These are phyloP conservation scores for Myrmophylax atrothorax DNA, from an alignment of 2,113 vertebrate species.

Conservation along the genomic window DNA sequence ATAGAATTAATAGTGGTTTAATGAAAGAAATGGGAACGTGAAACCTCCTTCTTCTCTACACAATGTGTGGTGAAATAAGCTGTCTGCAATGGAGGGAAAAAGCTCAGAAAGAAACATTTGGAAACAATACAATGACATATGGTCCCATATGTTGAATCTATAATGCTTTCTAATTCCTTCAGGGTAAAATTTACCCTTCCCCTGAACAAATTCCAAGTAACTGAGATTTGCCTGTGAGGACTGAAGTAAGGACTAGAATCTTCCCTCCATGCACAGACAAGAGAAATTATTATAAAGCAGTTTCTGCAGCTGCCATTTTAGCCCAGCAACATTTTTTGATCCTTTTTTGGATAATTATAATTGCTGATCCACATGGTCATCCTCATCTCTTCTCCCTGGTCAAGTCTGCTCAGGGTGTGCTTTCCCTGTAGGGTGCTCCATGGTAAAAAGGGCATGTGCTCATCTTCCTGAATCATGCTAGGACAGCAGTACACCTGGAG, in stretches of 20 bases:
- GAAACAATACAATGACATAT: conserved; percentile 60
- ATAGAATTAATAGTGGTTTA: conserved; percentile 37
- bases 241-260: neutral
- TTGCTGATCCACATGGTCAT: neutral
- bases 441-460: neutral
- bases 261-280: neutral
- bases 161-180: conserved; percentile 27
- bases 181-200: conserved; percentile 27
- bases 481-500: neutral
- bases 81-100: neutral
- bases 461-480: neutral
- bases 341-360: neutral
- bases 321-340: neutral
- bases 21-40: conserved; percentile 24
- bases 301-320: neutral
- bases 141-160: conserved; percentile 40
- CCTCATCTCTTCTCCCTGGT: neutral
- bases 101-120: conserved; percentile 53
- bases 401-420: neutral
- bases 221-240: neutral
- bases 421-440: neutral
- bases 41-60: conserved; percentile 28
- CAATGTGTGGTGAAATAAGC: conserved; percentile 33
- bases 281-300: neutral
- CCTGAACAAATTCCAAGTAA: conserved; percentile 45